Evolutionary conservation across 1,140 invertebrate species (phyloP).

Genomic region (Drosophila tani): DNA sequence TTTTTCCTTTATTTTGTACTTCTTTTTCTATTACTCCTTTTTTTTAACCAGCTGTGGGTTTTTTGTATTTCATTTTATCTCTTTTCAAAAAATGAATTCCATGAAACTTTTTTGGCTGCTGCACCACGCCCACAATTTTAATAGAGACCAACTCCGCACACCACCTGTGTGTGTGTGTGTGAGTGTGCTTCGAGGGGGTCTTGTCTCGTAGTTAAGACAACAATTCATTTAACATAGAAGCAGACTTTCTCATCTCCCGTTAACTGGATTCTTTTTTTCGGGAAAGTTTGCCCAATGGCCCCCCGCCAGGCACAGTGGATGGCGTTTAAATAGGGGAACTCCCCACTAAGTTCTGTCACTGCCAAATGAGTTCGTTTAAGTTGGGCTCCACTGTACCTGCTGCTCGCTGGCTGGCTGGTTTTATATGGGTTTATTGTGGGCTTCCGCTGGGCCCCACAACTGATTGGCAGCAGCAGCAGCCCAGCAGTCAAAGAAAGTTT

Average conservation of each 20-base stretch:
- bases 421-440: slow-evolving; percentile 77
- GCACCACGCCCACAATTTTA: slow-evolving; percentile 40
- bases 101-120: slow-evolving; percentile 65
- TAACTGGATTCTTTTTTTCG: slow-evolving; percentile 36
- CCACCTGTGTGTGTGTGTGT: slow-evolving; percentile 11
- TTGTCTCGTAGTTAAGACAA: slow-evolving; percentile 79
- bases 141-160: slow-evolving; percentile 32
- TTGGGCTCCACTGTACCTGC: slow-evolving; percentile 29
- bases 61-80: slow-evolving; percentile 59
- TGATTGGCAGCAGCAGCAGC: slow-evolving; percentile 67
- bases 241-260: slow-evolving; percentile 47
- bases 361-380: not conserved
- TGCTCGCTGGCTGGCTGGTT: slow-evolving; percentile 28
- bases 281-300: slow-evolving; percentile 68
- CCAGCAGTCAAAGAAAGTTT: slow-evolving; percentile 64
- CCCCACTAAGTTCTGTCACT: slow-evolving; percentile 13
- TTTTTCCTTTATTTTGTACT: not conserved
- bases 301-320: slow-evolving; percentile 55
- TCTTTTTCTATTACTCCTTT: slow-evolving; percentile 10
- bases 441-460: slow-evolving; percentile 38
- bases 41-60: slow-evolving; percentile 1
- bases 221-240: slow-evolving; percentile 81
- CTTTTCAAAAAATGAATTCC: slow-evolving; percentile 75
- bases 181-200: slow-evolving; percentile 12
- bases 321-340: slow-evolving; percentile 11